Evolutionary conservation across 2,113 vertebrate species (phyloP).

Genomic region (Pungitius pungitius): DNA sequence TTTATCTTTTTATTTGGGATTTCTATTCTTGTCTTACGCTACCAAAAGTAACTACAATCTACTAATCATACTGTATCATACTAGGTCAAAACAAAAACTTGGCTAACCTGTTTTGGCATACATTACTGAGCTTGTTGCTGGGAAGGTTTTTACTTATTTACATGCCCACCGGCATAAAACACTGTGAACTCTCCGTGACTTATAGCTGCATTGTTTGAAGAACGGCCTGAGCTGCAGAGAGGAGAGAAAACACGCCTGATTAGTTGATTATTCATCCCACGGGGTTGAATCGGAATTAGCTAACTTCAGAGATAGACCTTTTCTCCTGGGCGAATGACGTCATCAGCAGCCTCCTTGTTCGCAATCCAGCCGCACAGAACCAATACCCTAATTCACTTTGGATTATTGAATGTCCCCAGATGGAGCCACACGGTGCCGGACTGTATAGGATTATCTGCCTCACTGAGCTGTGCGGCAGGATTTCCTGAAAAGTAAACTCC

Average conservation of each 20-base stretch:
- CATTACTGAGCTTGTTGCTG: background rate
- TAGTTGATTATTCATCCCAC: conserved; percentile 46
- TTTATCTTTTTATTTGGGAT: background rate
- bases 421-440: conserved; percentile 26
- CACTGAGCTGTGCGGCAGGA: conserved; percentile 3
- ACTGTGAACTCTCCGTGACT: conserved; percentile 20
- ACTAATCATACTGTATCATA: background rate
- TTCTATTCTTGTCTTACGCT: conserved; percentile 6
- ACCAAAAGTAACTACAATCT: background rate
- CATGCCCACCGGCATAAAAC: background rate
- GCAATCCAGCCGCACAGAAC: conserved; percentile 13
- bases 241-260: conserved; percentile 24
- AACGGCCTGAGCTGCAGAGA: conserved; percentile 29
- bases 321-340: conserved; percentile 38
- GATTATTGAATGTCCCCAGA: conserved; percentile 31
- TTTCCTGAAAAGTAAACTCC: conserved; percentile 11
- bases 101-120: conserved; percentile 8
- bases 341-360: conserved; percentile 35
- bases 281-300: conserved; percentile 45
- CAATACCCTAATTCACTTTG: conserved; percentile 44
- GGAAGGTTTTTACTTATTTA: conserved; percentile 24
- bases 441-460: conserved; percentile 17
- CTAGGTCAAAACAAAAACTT: conserved; percentile 15
- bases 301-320: conserved; percentile 47
- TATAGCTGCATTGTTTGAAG: conserved; percentile 20